Base-by-base conservation (phyloP, 2,888 invertebrate species). In the Thereva unica region DNA sequence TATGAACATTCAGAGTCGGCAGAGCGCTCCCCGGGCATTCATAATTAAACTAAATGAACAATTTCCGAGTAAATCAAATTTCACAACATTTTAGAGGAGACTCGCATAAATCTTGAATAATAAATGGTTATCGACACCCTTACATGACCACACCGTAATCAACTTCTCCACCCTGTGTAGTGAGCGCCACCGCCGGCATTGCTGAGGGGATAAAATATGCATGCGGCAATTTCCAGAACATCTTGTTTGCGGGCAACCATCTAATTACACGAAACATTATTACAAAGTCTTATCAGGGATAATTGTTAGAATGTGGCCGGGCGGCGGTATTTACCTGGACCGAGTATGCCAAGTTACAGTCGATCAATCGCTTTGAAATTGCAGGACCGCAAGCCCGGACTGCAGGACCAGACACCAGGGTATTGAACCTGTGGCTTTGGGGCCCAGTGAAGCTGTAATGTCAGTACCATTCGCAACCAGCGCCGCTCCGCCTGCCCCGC, bases 191-290 rank as follows among this genome's bases (percentile, higher is more conserved):
- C 53, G 9, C 3, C 38, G 47, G 47, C 47, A 59, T 59, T 10
- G 38, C 37, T 9, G 47, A 38, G 7, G 47, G 10, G 37, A 59
- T 59, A 47, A 59, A 59, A 59, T 59, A 59, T 59, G 45, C 47
- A 59, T 59, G 57, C 57, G 10, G 47, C 57, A 45, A 41, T 59
- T 45, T 59, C 57, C 57, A 42, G 47, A 34, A 47, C 47, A 59
- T 59, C 57, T 59, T 45, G 57, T 59, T 59, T 59, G 57, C 47
- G 57, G 57, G 45, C 57, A 47, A 35, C 57, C 57, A 10, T 10
- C 10, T 59, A 59, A 59, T 59, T 59, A 59, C 57, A 59, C n/a
- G 57, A 59, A 59, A 59, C 47, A 59, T 59, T 47, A 59, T 59
- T 59, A 47, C 57, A 37, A 59, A 59, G 57, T 59, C 57, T 59